phyloP scores from a whole-genome alignment of 2,888 invertebrate genomes.

The Helobdella robusta region DNA sequence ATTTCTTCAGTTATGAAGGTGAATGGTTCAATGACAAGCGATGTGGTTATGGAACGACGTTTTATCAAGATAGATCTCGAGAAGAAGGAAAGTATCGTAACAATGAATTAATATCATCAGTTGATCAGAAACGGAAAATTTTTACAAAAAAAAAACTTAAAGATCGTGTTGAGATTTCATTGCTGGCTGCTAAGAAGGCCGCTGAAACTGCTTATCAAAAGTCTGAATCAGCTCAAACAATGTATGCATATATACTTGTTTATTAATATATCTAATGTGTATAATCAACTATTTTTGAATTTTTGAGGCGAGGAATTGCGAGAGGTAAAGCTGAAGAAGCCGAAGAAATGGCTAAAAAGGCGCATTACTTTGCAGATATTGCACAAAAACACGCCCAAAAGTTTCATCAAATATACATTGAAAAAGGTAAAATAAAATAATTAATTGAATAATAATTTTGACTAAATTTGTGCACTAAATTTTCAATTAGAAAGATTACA shows the following conservation, averaged over 20 bases:
- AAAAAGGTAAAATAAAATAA: neutral
- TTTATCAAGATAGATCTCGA: conserved; percentile 2
- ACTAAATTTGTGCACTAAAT: too few species aligned
- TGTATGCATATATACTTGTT: neutral
- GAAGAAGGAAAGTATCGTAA: conserved; percentile 20
- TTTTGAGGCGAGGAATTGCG: conserved; percentile 9
- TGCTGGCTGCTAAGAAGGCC: conserved; percentile 19
- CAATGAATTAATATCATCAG: conserved; percentile 20
- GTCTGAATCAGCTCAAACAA: conserved; percentile 6
- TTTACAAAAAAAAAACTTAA: conserved; percentile 17
- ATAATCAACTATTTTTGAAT: neutral
- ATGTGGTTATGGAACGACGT: conserved; percentile 17
- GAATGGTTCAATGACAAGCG: conserved; percentile 22
- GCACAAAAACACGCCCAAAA: conserved; percentile 20
- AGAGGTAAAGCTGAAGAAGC: neutral
- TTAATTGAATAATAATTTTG: too few species aligned
- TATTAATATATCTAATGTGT: neutral
- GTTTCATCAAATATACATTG: neutral
- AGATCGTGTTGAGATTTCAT: conserved; percentile 19
- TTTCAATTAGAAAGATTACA: too few species aligned
- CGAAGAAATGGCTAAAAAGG: conserved; percentile 20
- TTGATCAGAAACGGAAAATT: conserved; percentile 16
- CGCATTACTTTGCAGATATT: conserved; percentile 10
- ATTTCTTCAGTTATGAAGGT: conserved; percentile 18
- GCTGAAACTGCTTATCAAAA: conserved; percentile 16